Base-by-base conservation (phyloP, 2,888 invertebrate genomes). In the Rhogogaster chlorosoma region DNA sequence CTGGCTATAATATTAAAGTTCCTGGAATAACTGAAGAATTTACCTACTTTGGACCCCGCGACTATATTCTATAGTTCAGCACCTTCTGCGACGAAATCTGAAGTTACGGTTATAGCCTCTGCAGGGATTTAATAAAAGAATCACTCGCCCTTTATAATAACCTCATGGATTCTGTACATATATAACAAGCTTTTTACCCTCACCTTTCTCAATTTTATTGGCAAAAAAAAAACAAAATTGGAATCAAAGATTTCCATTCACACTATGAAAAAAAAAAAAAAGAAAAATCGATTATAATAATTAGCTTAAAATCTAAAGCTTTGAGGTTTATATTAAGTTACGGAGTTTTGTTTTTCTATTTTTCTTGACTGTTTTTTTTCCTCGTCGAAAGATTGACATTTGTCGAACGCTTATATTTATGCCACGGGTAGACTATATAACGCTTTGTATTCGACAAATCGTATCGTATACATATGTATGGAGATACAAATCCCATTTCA, bases 41-140 rank as follows among this genome's bases (percentile, higher is more conserved):
- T n/a, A n/a, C 67, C n/a, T n/a, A n/a, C 67, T 5, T 18, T 18
- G 12, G 32, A 29, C 32, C 18, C 67, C 26, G 26, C 4, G 29
- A 18, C 67, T 67, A 10, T 67, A 32, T 32, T 67, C 29, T 67
- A 67, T 67, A 67, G 67, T 67, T 77, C 53, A 77, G 49, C 57
- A 80, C 80, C 57, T 80, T 80, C 80, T 80, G 53, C 53, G 80
- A 29, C 61, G n/a, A 38, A 80, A 80, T 80, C 80, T 61, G 36
- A 80, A 83, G 67, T 83, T 83, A 83, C 70, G 83, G 53, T 83
- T 83, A 83, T 83, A 32, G 67, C 83, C 83, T 70, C 29, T 80
- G 29, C n/a, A 22, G 61, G 83, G 83, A 83, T 83, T 83, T 83
- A 83, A 83, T 83, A 83, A 83, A 64, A 83, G 83, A 53, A 83